Evolutionary conservation across 2,797 vertebrate species (phyloP), one percentile per base, ranked within the genome.

Genomic region (Chrosomus eos): DNA sequence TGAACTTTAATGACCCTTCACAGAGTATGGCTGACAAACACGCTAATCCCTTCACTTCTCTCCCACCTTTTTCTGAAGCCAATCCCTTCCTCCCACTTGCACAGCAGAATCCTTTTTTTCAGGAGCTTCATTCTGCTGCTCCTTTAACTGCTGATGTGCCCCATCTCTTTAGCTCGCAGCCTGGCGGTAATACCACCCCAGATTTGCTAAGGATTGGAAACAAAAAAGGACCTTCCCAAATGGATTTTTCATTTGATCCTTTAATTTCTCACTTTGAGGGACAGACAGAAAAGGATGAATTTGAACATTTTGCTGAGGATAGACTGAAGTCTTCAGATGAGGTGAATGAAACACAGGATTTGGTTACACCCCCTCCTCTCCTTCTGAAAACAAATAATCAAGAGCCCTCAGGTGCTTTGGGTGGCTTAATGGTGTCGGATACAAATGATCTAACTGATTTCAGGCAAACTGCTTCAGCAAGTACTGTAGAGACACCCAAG

Each of bases 61-160:
- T 92, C 6, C 87, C 93, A 36, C 92, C 93, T 86, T 86, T 95
- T 86, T 96, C 95, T 91, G 93, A 92, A 85, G 91, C 93, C 93
- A 97, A 97, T 90, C 96, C 97, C 43, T 97, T 97, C 94, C 95
- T 97, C 92, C 93, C 92, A 90, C 91, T 93, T 87, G 88, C 96
- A 89, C 96, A 96, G 92, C 95, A 92, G 92, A 97, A 97, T 91
- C 96, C 96, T 86, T 97, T 97, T 94, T 96, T 94, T 92, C 95
- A 96, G 90, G 95, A 96, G 78, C 91, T 95, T 91, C 89, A 95
- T 87, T 93, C 93, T 84, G 89, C 94, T 92, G 91, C 91, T 92
- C 89, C 95, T 92, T 93, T 96, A 93, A 97, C 96, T 89, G 96
- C 97, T 94, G 94, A 97, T 96, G 84, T 94, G 84, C 96, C 92